These are phyloP conservation scores for Acleris literana DNA, from an alignment of 2,888 invertebrate genomes.

Conservation along the genomic window DNA sequence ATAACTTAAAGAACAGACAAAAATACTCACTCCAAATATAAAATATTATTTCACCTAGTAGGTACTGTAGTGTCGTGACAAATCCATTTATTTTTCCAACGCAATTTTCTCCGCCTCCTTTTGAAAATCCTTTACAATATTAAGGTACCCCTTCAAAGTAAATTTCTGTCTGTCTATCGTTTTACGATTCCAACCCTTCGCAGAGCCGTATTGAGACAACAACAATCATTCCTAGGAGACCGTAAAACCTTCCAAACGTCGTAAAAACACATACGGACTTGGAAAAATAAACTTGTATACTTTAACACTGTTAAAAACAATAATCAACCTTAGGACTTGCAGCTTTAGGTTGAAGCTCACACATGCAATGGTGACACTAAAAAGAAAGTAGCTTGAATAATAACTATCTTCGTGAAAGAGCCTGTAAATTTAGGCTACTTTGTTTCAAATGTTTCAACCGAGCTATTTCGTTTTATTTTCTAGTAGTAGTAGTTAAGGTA, in stretches of 20 bases:
- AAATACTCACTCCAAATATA: no score
- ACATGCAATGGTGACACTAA: background rate
- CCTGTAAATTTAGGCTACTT: constrained; percentile 32
- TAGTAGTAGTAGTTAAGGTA: background rate
- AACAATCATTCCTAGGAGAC: constrained; percentile 50
- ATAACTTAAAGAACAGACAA: no score
- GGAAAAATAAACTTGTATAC: constrained; percentile 28
- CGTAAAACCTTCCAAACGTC: constrained; percentile 37
- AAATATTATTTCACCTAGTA: background rate
- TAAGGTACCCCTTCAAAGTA: constrained; percentile 17
- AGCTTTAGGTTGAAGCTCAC: constrained; percentile 9
- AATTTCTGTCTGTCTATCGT: constrained; percentile 28
- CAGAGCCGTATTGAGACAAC: constrained; percentile 47
- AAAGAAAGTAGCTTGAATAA: constrained; percentile 36
- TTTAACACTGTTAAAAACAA: constrained; percentile 3
- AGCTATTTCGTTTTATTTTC: constrained; percentile 21
- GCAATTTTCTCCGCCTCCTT: background rate
- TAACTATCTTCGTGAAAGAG: constrained; percentile 30
- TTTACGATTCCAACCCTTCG: constrained; percentile 37
- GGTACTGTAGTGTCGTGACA: background rate
- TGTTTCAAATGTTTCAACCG: constrained; percentile 32
- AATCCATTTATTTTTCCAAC: background rate
- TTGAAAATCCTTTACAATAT: constrained; percentile 26
- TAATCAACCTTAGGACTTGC: background rate
- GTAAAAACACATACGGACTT: constrained; percentile 37